Percentiles rank a stretch among this genome's conserved stretches.
Conservation (phyloP, 2,797 vertebrate genomes). For the Phataginus tetradactyla region DNA sequence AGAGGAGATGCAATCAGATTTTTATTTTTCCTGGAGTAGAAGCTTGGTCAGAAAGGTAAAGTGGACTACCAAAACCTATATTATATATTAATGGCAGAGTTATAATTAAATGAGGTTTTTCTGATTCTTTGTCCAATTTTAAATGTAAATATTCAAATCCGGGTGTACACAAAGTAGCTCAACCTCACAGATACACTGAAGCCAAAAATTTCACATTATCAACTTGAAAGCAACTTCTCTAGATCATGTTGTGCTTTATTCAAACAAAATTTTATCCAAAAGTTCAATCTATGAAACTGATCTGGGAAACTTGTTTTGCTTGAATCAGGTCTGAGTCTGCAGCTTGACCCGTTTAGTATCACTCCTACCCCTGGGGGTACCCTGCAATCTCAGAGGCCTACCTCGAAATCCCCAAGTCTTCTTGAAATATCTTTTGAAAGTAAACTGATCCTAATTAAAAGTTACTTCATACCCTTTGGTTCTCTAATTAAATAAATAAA, state of each 20-base stretch:
- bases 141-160: neutral
- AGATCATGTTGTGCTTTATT: neutral
- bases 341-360: neutral
- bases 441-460: neutral
- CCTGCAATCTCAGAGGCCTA: neutral
- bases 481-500: conserved; percentile 19
- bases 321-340: neutral
- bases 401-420: neutral
- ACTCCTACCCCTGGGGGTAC: accelerated
- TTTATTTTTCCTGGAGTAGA: neutral
- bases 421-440: neutral
- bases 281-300: neutral
- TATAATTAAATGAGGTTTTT: neutral
- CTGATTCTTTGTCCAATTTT: neutral
- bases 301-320: neutral
- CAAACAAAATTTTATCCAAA: neutral
- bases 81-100: neutral
- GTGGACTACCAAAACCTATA: neutral
- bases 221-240: neutral
- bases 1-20: neutral
- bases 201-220: neutral
- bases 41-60: neutral
- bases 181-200: neutral
- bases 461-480: neutral
- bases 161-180: neutral